Conservation (phyloP, 2,888 invertebrate genomes). For the Proisotoma minuta region DNA sequence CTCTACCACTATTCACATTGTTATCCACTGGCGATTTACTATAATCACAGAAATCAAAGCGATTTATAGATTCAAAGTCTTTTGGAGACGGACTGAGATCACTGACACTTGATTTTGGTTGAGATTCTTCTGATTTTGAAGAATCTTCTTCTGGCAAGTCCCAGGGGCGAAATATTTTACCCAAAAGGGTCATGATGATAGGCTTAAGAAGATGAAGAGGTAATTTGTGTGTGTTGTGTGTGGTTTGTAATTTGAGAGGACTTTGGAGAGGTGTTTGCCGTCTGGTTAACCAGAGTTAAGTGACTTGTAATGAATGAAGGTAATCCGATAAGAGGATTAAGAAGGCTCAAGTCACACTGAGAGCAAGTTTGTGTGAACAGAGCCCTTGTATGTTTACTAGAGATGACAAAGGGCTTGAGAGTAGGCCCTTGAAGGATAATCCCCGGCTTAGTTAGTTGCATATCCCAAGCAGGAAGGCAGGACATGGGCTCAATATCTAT, state of each 20-base stretch:
- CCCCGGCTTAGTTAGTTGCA: not conserved
- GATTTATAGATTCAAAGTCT: no score
- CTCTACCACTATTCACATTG: not conserved
- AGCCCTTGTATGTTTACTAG: conserved; percentile 36
- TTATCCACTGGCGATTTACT: no score
- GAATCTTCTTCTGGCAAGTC: conserved; percentile 28
- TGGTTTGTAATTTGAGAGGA: not conserved
- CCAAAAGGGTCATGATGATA: conserved; percentile 40
- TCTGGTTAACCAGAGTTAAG: conserved; percentile 28
- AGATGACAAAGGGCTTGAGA: conserved; percentile 40
- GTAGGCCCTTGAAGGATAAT: conserved; percentile 32
- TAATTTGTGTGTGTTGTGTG: not conserved
- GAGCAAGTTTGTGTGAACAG: conserved; percentile 8
- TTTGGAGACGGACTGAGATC: no score
- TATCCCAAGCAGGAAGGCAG: not conserved
- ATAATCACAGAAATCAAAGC: no score
- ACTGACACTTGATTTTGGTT: no score
- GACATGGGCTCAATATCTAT: no score
- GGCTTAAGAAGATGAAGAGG: not conserved
- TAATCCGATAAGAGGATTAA: conserved; percentile 47
- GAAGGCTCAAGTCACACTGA: conserved; percentile 34
- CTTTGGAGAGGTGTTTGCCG: not conserved
- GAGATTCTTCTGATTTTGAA: conserved; percentile 2
- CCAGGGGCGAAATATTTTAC: conserved; percentile 47
- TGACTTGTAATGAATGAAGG: conserved; percentile 36